These are phyloP conservation scores for Poecilobothrus nobilitatus DNA, from an alignment of 2,888 invertebrate genomes.

Conservation along the genomic window DNA sequence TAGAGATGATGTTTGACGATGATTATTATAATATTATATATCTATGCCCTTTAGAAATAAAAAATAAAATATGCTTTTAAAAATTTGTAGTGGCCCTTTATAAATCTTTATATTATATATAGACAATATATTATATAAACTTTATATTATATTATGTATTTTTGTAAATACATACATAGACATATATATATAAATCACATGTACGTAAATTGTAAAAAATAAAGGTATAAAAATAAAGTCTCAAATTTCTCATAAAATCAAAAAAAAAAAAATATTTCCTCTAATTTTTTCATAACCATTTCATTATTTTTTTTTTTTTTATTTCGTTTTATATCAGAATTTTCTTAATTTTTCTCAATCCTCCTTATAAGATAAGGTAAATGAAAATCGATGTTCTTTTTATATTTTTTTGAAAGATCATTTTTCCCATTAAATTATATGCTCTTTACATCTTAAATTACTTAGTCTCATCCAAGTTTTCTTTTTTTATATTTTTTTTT, in stretches of 20 bases:
- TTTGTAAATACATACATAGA: too few relatives aligned
- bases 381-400: not conserved
- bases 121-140: too few relatives aligned
- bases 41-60: too few relatives aligned
- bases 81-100: too few relatives aligned
- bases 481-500: not conserved
- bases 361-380: not conserved
- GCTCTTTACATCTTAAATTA: not conserved
- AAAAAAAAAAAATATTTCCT: too few relatives aligned
- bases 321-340: not conserved
- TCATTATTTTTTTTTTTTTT: not conserved
- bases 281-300: not conserved
- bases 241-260: not conserved
- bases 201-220: too few relatives aligned
- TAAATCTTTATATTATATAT: too few relatives aligned
- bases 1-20: too few relatives aligned
- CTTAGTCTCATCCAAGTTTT: not conserved
- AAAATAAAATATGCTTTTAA: too few relatives aligned
- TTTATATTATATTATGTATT: too few relatives aligned
- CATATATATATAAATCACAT: too few relatives aligned
- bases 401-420: not conserved
- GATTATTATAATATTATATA: too few relatives aligned
- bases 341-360: not conserved
- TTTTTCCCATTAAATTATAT: slow-evolving; percentile 1
- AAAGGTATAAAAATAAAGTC: not conserved